These are phyloP conservation scores for Caenorhabditis angaria DNA, from an alignment of 2,888 invertebrate species.

Conservation along the genomic window DNA sequence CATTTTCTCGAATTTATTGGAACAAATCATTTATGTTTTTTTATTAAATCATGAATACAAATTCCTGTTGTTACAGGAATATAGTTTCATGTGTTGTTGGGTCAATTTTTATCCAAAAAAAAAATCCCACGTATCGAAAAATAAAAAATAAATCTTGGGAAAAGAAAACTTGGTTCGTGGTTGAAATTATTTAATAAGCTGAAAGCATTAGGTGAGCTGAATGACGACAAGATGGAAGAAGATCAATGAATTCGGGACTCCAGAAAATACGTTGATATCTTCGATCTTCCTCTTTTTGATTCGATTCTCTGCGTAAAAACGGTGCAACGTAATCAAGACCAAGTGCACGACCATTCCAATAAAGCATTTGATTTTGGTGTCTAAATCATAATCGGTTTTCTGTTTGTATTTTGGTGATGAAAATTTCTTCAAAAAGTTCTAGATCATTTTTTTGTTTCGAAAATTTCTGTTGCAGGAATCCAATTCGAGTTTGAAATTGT, in stretches of 20 bases:
- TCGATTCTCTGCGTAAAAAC: constrained; percentile 47
- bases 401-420: background rate
- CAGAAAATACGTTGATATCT: constrained; percentile 60
- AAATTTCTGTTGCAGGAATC: background rate
- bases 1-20: too few relatives aligned
- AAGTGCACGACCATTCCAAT: constrained; percentile 64
- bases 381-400: constrained; percentile 30
- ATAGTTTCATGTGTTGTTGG: too few relatives aligned
- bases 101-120: too few relatives aligned
- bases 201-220: constrained; percentile 63
- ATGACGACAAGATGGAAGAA: constrained; percentile 64
- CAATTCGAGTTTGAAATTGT: background rate
- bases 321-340: constrained; percentile 66
- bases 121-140: constrained; percentile 9
- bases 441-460: background rate
- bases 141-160: background rate
- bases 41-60: too few relatives aligned
- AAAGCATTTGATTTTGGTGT: constrained; percentile 62
- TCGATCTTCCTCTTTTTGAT: constrained; percentile 40
- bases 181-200: constrained; percentile 63
- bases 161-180: too few relatives aligned
- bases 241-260: constrained; percentile 60
- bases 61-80: too few relatives aligned
- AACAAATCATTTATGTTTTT: too few relatives aligned
- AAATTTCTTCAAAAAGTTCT: background rate